These are phyloP conservation scores for Hapalemur alaotrensis DNA, from an alignment of 2,797 vertebrate species.

Conservation along the genomic window DNA sequence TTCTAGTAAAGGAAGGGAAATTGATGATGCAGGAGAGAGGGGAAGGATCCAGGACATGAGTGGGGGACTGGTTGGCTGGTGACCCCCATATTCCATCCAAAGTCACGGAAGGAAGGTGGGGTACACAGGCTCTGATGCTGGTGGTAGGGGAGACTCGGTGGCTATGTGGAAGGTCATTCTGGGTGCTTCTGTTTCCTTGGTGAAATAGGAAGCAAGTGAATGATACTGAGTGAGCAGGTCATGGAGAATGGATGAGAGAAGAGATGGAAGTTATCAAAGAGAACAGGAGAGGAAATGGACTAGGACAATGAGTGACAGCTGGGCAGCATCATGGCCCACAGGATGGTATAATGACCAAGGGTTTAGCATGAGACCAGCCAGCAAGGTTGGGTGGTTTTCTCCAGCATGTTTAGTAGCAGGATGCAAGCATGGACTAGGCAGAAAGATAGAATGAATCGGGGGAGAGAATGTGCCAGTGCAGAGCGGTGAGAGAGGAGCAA, in stretches of 20 bases:
- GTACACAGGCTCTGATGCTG: not conserved
- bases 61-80: not conserved
- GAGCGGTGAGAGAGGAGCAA: not conserved
- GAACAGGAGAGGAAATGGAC: not conserved
- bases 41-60: not conserved
- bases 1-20: not conserved
- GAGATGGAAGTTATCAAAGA: not conserved
- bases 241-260: not conserved
- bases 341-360: not conserved
- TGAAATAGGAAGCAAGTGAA: not conserved
- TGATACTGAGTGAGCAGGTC: not conserved
- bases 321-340: too few relatives aligned
- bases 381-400: not conserved
- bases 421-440: not conserved
- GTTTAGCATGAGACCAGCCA: not conserved
- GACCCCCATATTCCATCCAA: not conserved
- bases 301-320: not conserved
- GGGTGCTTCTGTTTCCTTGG: not conserved
- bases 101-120: not conserved
- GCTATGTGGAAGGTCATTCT: not conserved
- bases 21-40: not conserved
- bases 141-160: too few relatives aligned
- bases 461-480: not conserved
- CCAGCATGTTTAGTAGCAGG: not conserved
- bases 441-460: not conserved